phyloP scores from a whole-genome alignment of 2,888 invertebrate species.

The Poecilus cupreus region DNA sequence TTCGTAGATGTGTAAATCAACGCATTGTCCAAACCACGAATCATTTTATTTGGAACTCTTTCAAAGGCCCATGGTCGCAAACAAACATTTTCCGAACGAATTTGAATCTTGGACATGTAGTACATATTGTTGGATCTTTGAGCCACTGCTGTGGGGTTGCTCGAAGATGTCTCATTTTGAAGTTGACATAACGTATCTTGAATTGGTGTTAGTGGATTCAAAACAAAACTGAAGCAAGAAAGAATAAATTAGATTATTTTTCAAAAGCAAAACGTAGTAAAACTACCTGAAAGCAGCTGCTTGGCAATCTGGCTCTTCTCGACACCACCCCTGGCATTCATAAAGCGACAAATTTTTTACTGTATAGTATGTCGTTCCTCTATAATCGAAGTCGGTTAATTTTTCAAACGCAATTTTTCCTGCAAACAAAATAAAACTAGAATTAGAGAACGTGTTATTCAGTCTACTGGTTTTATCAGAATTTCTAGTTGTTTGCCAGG shows the following conservation, averaged over 20 bases:
- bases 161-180: conserved; percentile 94
- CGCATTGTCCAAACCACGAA: conserved; percentile 92
- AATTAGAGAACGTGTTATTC: neutral
- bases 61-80: conserved; percentile 95
- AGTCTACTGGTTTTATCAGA: neutral
- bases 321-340: conserved; percentile 96
- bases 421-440: conserved; percentile 5
- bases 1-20: conserved; percentile 95
- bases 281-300: conserved; percentile 90
- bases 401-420: conserved; percentile 87
- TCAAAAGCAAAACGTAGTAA: too few species aligned
- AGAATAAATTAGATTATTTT: neutral
- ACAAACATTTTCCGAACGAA: conserved; percentile 93
- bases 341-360: conserved; percentile 93
- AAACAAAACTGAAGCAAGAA: conserved; percentile 82
- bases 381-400: conserved; percentile 92
- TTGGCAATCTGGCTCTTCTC: conserved; percentile 93
- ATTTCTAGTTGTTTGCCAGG: neutral
- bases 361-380: conserved; percentile 93
- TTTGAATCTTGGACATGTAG: conserved; percentile 94
- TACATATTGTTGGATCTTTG: conserved; percentile 92
- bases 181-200: conserved; percentile 94
- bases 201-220: conserved; percentile 92
- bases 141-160: conserved; percentile 89
- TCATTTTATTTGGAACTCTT: conserved; percentile 93